phyloP scores from a whole-genome alignment of 2,113 vertebrate species.

The Theristicus caerulescens region DNA sequence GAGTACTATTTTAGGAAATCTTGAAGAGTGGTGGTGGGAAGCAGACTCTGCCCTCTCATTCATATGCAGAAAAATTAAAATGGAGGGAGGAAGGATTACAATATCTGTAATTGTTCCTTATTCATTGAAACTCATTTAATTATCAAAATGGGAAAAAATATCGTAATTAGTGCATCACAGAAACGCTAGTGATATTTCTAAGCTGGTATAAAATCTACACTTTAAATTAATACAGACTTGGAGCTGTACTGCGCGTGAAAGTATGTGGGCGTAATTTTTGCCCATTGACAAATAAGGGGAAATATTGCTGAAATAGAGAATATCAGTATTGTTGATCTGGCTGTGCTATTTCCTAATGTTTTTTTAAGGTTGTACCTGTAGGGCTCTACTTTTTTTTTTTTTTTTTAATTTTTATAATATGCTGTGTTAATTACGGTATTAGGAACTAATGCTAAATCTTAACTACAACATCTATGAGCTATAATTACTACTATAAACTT shows the following conservation, averaged over 20 bases:
- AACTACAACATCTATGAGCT: not conserved
- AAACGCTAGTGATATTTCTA: not conserved
- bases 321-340: not conserved
- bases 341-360: not conserved
- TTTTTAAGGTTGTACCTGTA: not conserved
- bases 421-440: not conserved
- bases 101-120: not conserved
- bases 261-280: not conserved
- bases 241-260: not conserved
- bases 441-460: constrained; percentile 4
- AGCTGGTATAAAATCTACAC: not conserved
- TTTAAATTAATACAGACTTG: not conserved
- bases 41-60: not conserved
- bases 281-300: not conserved
- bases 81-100: not conserved
- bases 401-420: not conserved
- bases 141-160: not conserved
- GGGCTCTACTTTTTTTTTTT: not conserved
- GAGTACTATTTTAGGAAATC: not conserved
- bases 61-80: not conserved
- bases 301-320: not conserved
- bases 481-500: not conserved
- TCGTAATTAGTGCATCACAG: not conserved
- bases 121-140: not conserved
- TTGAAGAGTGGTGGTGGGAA: not conserved